phyloP scores from a whole-genome alignment of 2,888 invertebrate genomes.

The Griposia aprilina region DNA sequence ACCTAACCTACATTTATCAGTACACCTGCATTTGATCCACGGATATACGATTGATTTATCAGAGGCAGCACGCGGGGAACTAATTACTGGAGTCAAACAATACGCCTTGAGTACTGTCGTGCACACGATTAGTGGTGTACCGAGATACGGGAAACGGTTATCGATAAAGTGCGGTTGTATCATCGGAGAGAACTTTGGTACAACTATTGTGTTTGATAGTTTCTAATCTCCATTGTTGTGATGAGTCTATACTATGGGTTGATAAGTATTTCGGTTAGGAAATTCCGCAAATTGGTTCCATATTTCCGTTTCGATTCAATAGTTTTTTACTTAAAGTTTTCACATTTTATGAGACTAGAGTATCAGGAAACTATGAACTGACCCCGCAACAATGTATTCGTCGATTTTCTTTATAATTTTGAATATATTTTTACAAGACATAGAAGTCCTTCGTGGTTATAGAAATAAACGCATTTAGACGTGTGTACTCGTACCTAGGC shows the following conservation, averaged over 20 bases:
- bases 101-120: constrained; percentile 49
- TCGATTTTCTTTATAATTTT: background rate
- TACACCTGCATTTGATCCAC: constrained; percentile 33
- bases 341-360: background rate
- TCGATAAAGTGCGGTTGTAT: constrained; percentile 40
- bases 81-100: constrained; percentile 70
- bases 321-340: background rate
- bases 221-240: constrained; percentile 7
- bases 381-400: background rate
- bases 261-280: background rate
- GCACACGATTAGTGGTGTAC: constrained; percentile 57
- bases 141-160: constrained; percentile 26
- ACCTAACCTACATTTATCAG: constrained; percentile 11
- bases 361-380: background rate
- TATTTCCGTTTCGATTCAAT: background rate
- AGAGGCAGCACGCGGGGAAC: constrained; percentile 55
- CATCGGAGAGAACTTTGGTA: background rate
- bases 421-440: background rate
- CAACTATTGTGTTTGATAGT: constrained; percentile 1
- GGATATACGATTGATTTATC: constrained; percentile 63
- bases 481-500: too few species aligned
- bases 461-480: too few species aligned
- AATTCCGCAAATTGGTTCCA: background rate
- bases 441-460: too few species aligned
- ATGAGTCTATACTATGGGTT: background rate